phyloP scores from a whole-genome alignment of 2,113 vertebrate genomes.

The Python bivittatus region DNA sequence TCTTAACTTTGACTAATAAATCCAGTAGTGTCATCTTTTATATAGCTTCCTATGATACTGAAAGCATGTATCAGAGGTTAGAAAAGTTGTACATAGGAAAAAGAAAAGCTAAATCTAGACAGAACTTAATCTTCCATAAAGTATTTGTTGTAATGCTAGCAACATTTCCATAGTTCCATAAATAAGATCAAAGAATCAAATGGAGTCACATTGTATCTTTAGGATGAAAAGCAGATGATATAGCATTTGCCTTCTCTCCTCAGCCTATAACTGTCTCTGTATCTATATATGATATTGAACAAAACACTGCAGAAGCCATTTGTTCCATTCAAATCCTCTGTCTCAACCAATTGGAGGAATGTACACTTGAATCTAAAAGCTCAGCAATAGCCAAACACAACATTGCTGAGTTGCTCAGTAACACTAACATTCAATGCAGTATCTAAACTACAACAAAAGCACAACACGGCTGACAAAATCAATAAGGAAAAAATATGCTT shows the following conservation, averaged over 20 bases:
- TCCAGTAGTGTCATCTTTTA: background rate
- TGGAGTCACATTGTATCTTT: background rate
- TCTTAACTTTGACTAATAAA: background rate
- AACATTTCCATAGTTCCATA: background rate
- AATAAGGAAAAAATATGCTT: background rate
- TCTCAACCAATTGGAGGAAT: background rate
- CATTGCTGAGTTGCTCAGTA: background rate
- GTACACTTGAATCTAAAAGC: background rate
- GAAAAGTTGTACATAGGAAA: background rate
- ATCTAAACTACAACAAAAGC: background rate
- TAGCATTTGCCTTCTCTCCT: background rate
- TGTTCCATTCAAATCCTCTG: background rate
- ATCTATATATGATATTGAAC: background rate
- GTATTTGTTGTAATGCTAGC: background rate
- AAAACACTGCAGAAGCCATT: background rate
- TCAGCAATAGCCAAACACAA: background rate
- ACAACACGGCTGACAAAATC: background rate
- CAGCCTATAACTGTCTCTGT: background rate
- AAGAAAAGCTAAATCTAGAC: background rate
- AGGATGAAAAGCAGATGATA: background rate
- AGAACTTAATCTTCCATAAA: background rate
- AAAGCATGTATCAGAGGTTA: background rate
- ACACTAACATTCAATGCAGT: background rate
- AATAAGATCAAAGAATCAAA: conserved; percentile 2
- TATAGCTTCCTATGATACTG: background rate